These are phyloP conservation scores for Phallusia fumigata DNA, from an alignment of 23 tunicate genomes.

Conservation along the genomic window DNA sequence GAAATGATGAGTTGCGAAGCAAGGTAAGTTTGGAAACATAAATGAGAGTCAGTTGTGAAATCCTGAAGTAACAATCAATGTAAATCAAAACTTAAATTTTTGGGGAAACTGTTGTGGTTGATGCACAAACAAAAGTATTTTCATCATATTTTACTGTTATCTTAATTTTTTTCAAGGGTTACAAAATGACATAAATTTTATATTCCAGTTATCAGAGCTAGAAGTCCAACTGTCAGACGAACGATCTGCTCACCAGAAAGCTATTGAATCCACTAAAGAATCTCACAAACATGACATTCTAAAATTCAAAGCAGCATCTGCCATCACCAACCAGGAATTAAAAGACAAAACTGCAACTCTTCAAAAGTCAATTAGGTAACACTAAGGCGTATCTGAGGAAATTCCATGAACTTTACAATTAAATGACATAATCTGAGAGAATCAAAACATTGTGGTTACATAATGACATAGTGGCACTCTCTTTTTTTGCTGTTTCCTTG, in stretches of 20 bases:
- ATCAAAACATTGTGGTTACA: too few species aligned
- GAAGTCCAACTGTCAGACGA: neutral
- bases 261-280: neutral
- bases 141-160: too few species aligned
- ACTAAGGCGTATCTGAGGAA: too few species aligned
- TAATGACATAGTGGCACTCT: too few species aligned
- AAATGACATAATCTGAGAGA: too few species aligned
- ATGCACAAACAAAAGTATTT: too few species aligned
- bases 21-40: neutral
- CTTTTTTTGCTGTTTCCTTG: too few species aligned
- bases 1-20: neutral
- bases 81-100: too few species aligned
- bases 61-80: neutral
- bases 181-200: neutral
- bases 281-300: constrained; percentile 49
- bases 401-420: too few species aligned
- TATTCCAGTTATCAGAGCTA: neutral
- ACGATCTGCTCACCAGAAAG: neutral
- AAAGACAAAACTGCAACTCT: constrained; percentile 22
- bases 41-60: neutral
- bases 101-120: too few species aligned
- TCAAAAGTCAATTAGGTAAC: constrained; percentile 35
- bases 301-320: constrained; percentile 56
- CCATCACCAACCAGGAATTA: constrained; percentile 22
- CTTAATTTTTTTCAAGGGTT: too few species aligned